phyloP scores from a whole-genome alignment of 2,888 invertebrate genomes.

The Micoletzkya japonica region DNA sequence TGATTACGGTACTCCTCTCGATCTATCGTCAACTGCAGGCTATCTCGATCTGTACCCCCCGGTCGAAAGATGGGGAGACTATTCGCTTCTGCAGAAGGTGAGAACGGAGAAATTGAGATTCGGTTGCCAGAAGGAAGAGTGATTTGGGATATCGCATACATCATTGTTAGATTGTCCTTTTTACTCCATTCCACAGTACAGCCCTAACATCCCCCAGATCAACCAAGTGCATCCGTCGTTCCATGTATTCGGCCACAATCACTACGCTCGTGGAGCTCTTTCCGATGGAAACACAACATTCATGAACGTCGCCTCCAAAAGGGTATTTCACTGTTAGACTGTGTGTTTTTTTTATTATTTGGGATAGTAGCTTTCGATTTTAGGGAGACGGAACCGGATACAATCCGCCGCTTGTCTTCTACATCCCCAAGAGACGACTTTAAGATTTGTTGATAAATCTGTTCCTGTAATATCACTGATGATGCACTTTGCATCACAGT shows the following conservation, averaged over 20 bases:
- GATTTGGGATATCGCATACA: not conserved
- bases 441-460: no score
- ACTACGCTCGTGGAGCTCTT: constrained; percentile 72
- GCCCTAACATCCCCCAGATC: constrained; percentile 69
- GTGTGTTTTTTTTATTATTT: no score
- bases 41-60: constrained; percentile 14
- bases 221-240: constrained; percentile 78
- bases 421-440: no score
- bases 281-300: constrained; percentile 72
- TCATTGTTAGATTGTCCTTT: not conserved
- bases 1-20: not conserved
- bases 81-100: constrained; percentile 1
- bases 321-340: no score
- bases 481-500: no score
- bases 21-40: constrained; percentile 7
- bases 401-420: no score
- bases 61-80: constrained; percentile 19
- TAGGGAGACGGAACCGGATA: no score
- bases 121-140: not conserved
- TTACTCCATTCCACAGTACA: not conserved
- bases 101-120: constrained; percentile 10
- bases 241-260: constrained; percentile 83
- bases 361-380: no score
- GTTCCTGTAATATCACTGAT: no score
- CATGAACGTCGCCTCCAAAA: constrained; percentile 72